A percentile compares a stretch with the other conserved stretches of the same genome.
phyloP scores from a whole-genome alignment of 2,113 vertebrate species.

The Zosterops borbonicus region DNA sequence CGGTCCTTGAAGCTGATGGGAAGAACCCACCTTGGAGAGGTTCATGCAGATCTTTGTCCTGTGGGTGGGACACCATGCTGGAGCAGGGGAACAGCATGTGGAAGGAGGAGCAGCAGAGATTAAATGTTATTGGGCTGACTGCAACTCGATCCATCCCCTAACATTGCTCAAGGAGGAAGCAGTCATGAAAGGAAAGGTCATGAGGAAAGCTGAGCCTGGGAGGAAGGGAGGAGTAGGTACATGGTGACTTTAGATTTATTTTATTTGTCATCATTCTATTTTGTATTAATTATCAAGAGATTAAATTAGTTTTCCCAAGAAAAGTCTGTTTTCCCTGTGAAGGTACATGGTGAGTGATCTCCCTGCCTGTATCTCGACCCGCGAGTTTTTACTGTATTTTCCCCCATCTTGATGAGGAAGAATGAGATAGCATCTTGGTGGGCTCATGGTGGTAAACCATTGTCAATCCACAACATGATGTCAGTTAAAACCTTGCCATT shows the following conservation, averaged over 20 bases:
- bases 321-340: background rate
- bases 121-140: background rate
- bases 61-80: background rate
- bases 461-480: background rate
- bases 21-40: background rate
- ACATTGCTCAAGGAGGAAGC: background rate
- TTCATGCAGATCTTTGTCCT: background rate
- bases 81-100: background rate
- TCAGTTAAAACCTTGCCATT: background rate
- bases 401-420: background rate
- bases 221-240: background rate
- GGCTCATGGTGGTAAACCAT: background rate
- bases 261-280: background rate
- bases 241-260: background rate
- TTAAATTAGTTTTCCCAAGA: background rate
- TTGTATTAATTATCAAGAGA: background rate
- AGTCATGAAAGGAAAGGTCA: background rate
- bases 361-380: rapidly evolving
- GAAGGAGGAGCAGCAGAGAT: background rate
- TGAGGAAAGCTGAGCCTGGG: background rate
- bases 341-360: background rate
- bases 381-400: background rate
- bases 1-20: too few relatives aligned
- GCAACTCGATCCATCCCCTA: background rate
- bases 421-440: background rate